These are phyloP conservation scores for Drusus annulatus DNA, from an alignment of 1,140 invertebrate genomes.

Conservation along the genomic window DNA sequence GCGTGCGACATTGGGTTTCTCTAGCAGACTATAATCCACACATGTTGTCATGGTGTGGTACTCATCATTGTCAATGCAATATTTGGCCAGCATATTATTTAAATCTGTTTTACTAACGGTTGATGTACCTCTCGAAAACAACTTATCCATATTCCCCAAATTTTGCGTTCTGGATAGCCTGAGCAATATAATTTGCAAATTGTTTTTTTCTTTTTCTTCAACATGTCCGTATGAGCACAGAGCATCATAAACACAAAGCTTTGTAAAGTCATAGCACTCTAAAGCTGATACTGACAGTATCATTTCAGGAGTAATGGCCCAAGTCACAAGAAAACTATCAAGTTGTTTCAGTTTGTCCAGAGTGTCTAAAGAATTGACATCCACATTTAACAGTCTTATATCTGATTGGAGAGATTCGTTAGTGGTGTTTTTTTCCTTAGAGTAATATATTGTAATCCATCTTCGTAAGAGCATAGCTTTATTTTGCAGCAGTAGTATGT, in stretches of 20 bases:
- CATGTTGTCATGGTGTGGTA: constrained; percentile 69
- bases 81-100: constrained; percentile 70
- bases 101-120: constrained; percentile 72
- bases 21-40: constrained; percentile 66
- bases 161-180: constrained; percentile 71
- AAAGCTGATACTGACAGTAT: constrained; percentile 69
- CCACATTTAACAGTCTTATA: constrained; percentile 40
- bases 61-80: constrained; percentile 71
- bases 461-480: constrained; percentile 70
- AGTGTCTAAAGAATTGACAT: constrained; percentile 35
- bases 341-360: constrained; percentile 64
- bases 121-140: constrained; percentile 71
- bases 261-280: constrained; percentile 69
- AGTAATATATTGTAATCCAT: constrained; percentile 68
- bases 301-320: constrained; percentile 74
- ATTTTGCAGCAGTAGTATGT: constrained; percentile 69
- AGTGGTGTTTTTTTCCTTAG: constrained; percentile 46
- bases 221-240: constrained; percentile 72
- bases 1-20: constrained; percentile 62
- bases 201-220: constrained; percentile 67
- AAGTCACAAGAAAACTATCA: constrained; percentile 70
- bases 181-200: constrained; percentile 70
- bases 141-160: constrained; percentile 70
- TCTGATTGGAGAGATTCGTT: constrained; percentile 39
- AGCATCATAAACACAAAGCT: constrained; percentile 72